These are phyloP conservation scores for Gallinago media DNA, from an alignment of 2,113 vertebrate genomes.

Conservation along the genomic window DNA sequence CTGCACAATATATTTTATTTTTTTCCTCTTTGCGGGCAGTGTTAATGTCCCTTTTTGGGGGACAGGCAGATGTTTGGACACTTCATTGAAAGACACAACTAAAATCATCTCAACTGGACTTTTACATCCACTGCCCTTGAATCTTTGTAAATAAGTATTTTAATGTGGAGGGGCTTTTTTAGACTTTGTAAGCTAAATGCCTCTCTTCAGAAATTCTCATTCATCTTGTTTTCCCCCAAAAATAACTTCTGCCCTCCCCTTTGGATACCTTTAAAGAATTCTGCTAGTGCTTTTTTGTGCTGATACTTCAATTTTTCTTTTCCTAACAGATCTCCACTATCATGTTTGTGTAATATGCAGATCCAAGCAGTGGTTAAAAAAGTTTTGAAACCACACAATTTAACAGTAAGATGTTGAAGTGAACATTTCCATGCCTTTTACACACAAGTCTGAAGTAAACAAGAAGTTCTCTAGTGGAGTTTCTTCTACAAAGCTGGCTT, in stretches of 20 bases:
- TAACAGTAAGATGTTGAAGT: not conserved
- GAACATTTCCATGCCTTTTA: not conserved
- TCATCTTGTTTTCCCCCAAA: not conserved
- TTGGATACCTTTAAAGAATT: not conserved
- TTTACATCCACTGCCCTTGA: not conserved
- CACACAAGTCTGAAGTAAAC: not conserved
- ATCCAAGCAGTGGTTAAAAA: not conserved
- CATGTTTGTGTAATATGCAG: not conserved
- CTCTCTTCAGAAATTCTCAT: not conserved
- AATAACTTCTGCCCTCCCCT: not conserved
- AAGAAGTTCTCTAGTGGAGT: not conserved
- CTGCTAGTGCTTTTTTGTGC: not conserved
- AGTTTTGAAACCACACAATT: not conserved
- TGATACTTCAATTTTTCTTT: not conserved
- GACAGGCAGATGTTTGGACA: not conserved
- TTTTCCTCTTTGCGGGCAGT: not conserved
- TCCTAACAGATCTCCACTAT: not conserved
- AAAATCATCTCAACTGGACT: not conserved
- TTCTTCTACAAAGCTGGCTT: slow-evolving; percentile 56
- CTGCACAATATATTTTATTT: not conserved
- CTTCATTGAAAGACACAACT: not conserved
- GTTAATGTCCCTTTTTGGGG: not conserved
- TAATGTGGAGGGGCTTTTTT: not conserved
- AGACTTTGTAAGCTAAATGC: not conserved
- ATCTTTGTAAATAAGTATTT: not conserved